Percentiles rank a stretch among this genome's conserved stretches.
Evolutionary conservation across 2,888 invertebrate species (phyloP).

Genomic region (Itoplectis maculator): DNA sequence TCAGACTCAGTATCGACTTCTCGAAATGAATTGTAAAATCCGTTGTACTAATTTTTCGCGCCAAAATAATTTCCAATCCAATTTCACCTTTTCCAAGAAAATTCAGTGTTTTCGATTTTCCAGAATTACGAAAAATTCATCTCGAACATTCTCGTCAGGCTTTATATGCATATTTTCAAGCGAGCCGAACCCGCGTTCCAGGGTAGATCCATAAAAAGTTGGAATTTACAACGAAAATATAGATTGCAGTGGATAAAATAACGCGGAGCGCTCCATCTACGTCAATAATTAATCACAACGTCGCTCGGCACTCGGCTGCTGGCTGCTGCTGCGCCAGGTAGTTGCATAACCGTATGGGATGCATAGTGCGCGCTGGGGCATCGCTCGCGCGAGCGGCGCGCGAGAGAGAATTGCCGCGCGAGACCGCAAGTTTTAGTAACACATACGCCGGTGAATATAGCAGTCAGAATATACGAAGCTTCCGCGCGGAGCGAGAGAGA

Average conservation of each 20-base stretch:
- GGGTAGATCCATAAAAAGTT: not conserved
- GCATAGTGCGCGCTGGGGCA: not conserved
- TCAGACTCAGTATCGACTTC: no score
- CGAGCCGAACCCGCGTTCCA: not conserved
- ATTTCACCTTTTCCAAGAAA: no score
- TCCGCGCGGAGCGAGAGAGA: no score
- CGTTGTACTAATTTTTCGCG: no score
- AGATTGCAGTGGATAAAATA: not conserved
- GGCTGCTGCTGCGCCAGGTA: not conserved
- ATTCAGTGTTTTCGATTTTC: no score
- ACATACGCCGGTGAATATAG: constrained; percentile 25
- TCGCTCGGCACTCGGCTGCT: constrained; percentile 2
- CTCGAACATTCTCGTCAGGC: not conserved
- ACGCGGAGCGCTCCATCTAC: constrained; percentile 7
- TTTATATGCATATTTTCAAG: not conserved
- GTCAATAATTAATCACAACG: constrained; percentile 51
- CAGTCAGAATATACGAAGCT: constrained; percentile 9
- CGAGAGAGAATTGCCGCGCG: constrained; percentile 5
- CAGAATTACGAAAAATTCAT: no score
- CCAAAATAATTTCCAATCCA: no score
- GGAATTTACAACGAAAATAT: constrained; percentile 1
- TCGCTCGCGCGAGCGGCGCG: not conserved
- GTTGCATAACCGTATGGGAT: constrained; percentile 26
- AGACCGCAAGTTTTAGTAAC: constrained; percentile 52
- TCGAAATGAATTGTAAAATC: no score